A percentile compares a stretch with the other conserved stretches of the same genome.
These are phyloP conservation scores for Ariopsis seemanni DNA, from an alignment of 2,113 vertebrate species.

Conservation along the genomic window DNA sequence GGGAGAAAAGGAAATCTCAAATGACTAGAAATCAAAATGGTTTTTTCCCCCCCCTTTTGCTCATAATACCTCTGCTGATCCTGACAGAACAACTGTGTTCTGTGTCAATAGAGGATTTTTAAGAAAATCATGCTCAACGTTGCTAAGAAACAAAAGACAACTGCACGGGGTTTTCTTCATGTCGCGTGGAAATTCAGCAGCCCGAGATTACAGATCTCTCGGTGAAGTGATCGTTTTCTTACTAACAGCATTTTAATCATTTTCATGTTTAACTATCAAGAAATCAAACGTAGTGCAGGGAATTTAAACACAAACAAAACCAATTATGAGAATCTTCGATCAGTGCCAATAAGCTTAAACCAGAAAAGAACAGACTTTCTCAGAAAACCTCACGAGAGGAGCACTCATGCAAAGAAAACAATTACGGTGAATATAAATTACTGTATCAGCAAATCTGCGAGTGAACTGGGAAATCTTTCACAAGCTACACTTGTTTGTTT, in stretches of 20 bases:
- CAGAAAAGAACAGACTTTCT: conserved; percentile 16
- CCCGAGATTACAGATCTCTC: conserved; percentile 55
- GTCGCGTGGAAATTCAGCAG: conserved; percentile 58
- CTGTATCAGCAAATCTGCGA: not conserved
- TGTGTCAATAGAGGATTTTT: conserved; percentile 51
- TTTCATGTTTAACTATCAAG: conserved; percentile 60
- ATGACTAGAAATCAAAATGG: conserved; percentile 67
- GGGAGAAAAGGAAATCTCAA: conserved; percentile 64
- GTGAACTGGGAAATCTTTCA: conserved; percentile 28
- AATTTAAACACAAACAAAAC: conserved; percentile 60
- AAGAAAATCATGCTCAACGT: conserved; percentile 60
- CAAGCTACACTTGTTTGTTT: conserved; percentile 29
- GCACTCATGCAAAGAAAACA: conserved; percentile 38
- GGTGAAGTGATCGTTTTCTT: conserved; percentile 24
- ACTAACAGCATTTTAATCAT: conserved; percentile 61
- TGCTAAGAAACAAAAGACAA: conserved; percentile 59
- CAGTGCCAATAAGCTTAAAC: conserved; percentile 52
- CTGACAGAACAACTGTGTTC: conserved; percentile 65
- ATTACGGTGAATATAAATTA: conserved; percentile 25
- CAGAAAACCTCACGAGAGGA: conserved; percentile 2
- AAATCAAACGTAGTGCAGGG: conserved; percentile 58
- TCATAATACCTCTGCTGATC: conserved; percentile 51
- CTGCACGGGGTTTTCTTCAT: conserved; percentile 64
- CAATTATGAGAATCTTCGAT: conserved; percentile 54
- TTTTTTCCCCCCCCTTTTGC: conserved; percentile 54